A percentile compares a stretch with the other conserved stretches of the same genome.
Evolutionary conservation across 2,113 vertebrate genomes (phyloP).

Genomic region (Paedocypris sp.): DNA sequence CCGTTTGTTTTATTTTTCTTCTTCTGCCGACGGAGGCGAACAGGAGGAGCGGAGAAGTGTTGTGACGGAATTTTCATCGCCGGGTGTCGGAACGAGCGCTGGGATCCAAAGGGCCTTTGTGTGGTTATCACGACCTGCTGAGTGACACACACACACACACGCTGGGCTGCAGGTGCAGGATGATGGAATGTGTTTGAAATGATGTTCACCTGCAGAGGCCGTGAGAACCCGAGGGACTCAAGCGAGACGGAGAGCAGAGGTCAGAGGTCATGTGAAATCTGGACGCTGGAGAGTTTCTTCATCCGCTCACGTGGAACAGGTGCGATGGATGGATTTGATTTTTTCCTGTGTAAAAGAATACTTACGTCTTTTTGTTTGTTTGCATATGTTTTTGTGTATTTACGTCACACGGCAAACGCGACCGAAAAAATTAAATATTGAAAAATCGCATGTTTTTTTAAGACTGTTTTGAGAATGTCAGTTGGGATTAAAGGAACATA

Average conservation of each 20-base stretch:
- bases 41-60: slow-evolving; percentile 9
- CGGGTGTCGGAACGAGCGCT: slow-evolving; percentile 15
- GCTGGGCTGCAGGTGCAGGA: slow-evolving; percentile 11
- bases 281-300: no score
- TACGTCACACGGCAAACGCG: no score
- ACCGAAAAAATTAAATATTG: no score
- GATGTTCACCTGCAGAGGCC: slow-evolving; percentile 27
- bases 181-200: slow-evolving; percentile 36
- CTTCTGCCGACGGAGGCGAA: slow-evolving; percentile 7
- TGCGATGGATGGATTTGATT: no score
- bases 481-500: no score
- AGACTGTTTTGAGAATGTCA: no score
- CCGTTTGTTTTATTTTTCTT: not conserved
- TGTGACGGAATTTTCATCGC: slow-evolving; percentile 24
- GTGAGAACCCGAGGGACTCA: slow-evolving; percentile 32
- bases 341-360: no score
- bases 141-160: slow-evolving; percentile 19
- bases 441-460: no score
- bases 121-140: slow-evolving; percentile 29
- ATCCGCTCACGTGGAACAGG: slow-evolving; percentile 16
- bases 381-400: no score
- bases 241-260: slow-evolving; percentile 18
- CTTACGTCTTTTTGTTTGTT: no score
- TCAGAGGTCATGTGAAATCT: slow-evolving; percentile 26
- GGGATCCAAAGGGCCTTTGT: slow-evolving; percentile 33